phyloP scores from a whole-genome alignment of 1,140 invertebrate species.

The Hylaeus volcanicus region DNA sequence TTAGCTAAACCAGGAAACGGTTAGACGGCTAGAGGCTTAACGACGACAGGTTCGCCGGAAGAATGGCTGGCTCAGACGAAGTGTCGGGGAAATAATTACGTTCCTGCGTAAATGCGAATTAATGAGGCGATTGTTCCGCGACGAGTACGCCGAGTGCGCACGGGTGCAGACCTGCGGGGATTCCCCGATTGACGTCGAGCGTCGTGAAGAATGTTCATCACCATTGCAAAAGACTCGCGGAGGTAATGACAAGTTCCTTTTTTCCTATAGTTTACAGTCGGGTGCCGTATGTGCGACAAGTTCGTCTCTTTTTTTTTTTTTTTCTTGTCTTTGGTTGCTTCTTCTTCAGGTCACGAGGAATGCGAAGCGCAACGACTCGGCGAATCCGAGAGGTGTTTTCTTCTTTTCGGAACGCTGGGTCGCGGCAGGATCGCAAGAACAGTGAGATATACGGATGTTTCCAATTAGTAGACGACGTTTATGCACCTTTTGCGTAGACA shows the following conservation, averaged over 20 bases:
- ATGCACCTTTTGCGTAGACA: neutral
- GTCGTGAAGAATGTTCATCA: constrained; percentile 31
- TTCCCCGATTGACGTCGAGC: constrained; percentile 9
- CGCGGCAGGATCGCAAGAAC: neutral
- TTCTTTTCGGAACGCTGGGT: constrained; percentile 4
- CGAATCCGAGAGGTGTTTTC: constrained; percentile 13
- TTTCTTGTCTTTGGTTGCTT: too few species aligned
- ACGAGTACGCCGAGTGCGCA: neutral
- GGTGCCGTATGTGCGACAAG: neutral
- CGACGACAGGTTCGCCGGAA: constrained; percentile 20
- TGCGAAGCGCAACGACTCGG: constrained; percentile 5
- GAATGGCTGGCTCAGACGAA: neutral
- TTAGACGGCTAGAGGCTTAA: constrained; percentile 3
- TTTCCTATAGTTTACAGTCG: neutral
- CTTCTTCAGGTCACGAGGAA: neutral
- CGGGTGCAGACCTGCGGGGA: neutral
- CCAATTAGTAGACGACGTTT: constrained; percentile 31
- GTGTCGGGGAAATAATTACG: constrained; percentile 36
- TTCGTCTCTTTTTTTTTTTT: neutral
- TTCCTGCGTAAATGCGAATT: constrained; percentile 30
- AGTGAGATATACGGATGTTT: constrained; percentile 34
- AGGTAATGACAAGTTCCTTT: constrained; percentile 34
- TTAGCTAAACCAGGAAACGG: neutral
- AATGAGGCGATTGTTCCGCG: constrained; percentile 35
- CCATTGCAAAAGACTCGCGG: neutral